Evolutionary conservation across 2,113 vertebrate genomes (phyloP), one percentile per base, ranked within the genome.

Genomic region (Gallinago media): DNA sequence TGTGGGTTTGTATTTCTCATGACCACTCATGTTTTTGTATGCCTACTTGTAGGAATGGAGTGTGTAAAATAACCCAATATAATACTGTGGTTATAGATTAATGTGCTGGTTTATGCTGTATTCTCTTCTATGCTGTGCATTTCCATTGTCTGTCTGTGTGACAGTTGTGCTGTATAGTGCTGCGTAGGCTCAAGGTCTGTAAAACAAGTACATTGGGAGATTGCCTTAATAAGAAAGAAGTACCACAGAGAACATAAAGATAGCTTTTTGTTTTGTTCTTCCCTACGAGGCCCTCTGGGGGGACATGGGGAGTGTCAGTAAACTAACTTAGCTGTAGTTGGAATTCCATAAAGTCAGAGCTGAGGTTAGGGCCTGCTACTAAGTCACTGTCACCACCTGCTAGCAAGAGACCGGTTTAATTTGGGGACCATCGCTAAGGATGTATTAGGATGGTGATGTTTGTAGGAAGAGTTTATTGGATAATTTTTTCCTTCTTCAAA

Each of bases 71-170:
- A 56, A 65, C 32, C 25, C 38, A 71, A 27, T 82, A 77, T 62
- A 58, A 36, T 63, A 32, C 9, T 42, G 23, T 46, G 27, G 32
- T 55, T 84, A n/a, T 40, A 65, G 83, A 12, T 66, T 34, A 77
- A 52, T 56, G 3, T 9, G 16, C 21, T 85, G 40, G 3, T 75
- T 79, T 71, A 22, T 52, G 49, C 38, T 3, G 1, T 40, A 2
- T 88, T 80, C 55, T 42, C 54, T 50, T 68, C 20, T 21, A 5
- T 5, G 0, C 52, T n/a, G 15, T 0, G 1, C 2, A 0, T 67
- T 70, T 32, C n/a, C 20, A 1, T 17, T n/a, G 36, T 11, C 40
- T 20, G 12, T 32, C 21, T 42, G 22, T 3, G 0, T 49, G 54
- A 10, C 49, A 40, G 32, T 10, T 68, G 49, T 44, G 61, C 15